Percentiles rank a stretch among this genome's conserved stretches.
phyloP scores from a whole-genome alignment of 2,888 invertebrate genomes.

The Stenchaetothrips biformis region DNA sequence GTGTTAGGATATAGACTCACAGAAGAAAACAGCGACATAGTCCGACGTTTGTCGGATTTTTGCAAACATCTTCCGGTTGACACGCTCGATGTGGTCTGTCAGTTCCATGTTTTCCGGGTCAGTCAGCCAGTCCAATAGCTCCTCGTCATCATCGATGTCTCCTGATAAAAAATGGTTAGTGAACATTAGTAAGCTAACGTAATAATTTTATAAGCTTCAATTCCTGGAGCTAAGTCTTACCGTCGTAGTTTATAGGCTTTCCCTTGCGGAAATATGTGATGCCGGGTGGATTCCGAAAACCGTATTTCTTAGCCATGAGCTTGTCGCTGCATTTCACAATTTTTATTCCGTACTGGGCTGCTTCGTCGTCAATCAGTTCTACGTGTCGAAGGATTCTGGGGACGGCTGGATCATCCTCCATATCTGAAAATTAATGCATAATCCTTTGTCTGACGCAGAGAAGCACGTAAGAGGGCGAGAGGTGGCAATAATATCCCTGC shows the following conservation, averaged over 20 bases:
- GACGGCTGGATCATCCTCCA: constrained; percentile 75
- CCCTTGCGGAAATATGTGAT: constrained; percentile 83
- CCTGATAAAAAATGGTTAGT: constrained; percentile 44
- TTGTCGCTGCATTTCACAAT: constrained; percentile 82
- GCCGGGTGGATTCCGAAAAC: constrained; percentile 82
- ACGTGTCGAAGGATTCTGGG: constrained; percentile 77
- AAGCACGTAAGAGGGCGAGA: too few species aligned
- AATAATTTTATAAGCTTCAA: not conserved
- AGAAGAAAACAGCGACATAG: constrained; percentile 88
- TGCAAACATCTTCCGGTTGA: constrained; percentile 88
- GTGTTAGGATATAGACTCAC: constrained; percentile 58
- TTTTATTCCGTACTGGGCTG: constrained; percentile 84
- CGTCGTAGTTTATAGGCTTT: constrained; percentile 86
- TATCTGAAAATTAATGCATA: too few species aligned
- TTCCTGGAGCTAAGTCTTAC: constrained; percentile 38
- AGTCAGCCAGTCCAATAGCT: constrained; percentile 84
- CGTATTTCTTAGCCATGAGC: constrained; percentile 90
- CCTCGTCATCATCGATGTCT: constrained; percentile 85
- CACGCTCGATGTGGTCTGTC: constrained; percentile 86
- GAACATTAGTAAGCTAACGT: not conserved
- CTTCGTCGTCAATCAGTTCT: constrained; percentile 87
- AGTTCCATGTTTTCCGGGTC: constrained; percentile 92
- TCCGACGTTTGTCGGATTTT: constrained; percentile 84
- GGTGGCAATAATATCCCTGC: too few species aligned
- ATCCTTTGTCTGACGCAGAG: too few species aligned